Evolutionary conservation across 2,888 invertebrate genomes (phyloP).

Genomic region (Leistus spinibarbis): DNA sequence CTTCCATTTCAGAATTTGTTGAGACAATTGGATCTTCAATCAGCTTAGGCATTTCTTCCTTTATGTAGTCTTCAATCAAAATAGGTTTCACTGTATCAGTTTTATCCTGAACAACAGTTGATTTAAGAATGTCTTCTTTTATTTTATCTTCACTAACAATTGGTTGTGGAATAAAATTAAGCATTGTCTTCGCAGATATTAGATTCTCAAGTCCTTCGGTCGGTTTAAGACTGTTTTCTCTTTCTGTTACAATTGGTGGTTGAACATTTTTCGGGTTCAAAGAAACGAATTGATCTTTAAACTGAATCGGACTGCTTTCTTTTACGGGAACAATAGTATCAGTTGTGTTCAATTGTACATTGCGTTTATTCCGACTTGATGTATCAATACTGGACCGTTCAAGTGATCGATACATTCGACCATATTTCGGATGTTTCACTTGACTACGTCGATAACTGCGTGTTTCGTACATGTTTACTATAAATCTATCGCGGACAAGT

Average conservation of each 20-base stretch:
- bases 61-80: neutral
- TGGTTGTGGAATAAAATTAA: neutral
- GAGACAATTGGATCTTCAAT: conserved; percentile 8
- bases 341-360: neutral
- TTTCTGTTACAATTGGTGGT: neutral
- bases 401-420: conserved; percentile 17
- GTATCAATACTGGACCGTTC: conserved; percentile 13
- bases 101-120: neutral
- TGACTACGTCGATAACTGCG: conserved; percentile 35
- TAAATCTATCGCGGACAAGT: conserved; percentile 42
- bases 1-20: neutral
- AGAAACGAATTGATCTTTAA: conserved; percentile 16
- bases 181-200: neutral
- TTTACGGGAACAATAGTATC: conserved; percentile 2
- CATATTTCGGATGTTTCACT: conserved; percentile 16
- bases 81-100: neutral
- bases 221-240: neutral
- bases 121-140: neutral
- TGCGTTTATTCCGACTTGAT: neutral
- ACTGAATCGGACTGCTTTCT: conserved; percentile 28
- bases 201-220: neutral
- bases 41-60: neutral
- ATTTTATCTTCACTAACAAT: neutral
- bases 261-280: neutral
- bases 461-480: conserved; percentile 38